Evolutionary conservation across 1,140 invertebrate species (phyloP).

Genomic region (Brachionus manjavacas): DNA sequence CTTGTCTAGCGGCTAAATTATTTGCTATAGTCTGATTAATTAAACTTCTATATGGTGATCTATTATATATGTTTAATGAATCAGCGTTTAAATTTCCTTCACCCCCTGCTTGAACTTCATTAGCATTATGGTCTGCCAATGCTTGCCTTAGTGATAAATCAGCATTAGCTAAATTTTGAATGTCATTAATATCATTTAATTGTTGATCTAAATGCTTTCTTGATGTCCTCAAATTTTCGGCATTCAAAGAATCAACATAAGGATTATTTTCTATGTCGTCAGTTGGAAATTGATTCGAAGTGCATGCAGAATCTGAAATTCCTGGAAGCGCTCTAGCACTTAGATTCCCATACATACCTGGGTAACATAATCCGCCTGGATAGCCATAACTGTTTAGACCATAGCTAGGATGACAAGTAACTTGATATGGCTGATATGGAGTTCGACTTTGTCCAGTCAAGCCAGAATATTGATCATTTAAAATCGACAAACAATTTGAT

Average conservation of each 20-base stretch:
- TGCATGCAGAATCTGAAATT: background rate
- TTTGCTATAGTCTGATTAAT: background rate
- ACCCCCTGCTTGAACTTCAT: background rate
- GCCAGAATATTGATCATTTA: background rate
- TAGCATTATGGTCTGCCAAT: background rate
- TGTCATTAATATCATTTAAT: background rate
- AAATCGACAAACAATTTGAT: background rate
- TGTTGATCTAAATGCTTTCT: background rate
- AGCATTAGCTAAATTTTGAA: background rate
- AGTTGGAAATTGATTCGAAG: background rate
- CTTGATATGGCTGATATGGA: background rate
- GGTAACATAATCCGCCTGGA: background rate
- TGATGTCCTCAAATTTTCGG: background rate
- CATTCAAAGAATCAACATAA: background rate
- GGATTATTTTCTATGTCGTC: background rate
- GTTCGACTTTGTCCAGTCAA: background rate
- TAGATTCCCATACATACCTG: background rate
- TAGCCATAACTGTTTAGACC: background rate
- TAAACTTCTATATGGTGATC: background rate
- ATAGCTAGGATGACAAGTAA: background rate
- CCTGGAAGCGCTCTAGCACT: background rate
- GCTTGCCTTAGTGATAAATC: constrained; percentile 8
- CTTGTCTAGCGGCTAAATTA: background rate
- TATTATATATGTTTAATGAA: background rate
- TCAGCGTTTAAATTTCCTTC: background rate